Evolutionary conservation across 1,140 invertebrate genomes (phyloP), one percentile per base, ranked within the genome.

Genomic region (Microplitis mediator): DNA sequence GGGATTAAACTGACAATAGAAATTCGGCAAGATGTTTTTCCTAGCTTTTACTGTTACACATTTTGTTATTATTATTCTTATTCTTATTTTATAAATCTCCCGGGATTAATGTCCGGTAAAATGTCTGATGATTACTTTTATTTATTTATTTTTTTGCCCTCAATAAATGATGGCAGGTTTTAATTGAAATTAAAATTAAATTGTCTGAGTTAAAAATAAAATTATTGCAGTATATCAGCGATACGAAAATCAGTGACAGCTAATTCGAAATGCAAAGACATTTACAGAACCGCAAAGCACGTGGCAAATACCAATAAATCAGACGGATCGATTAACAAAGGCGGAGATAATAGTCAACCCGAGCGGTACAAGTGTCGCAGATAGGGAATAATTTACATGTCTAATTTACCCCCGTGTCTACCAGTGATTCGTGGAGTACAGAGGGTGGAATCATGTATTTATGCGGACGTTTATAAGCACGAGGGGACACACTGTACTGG

Each of bases 311-410:
- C 52, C 70, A 72, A 72, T 66, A 66, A 72, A 66, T 66, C 70
- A 54, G 62, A 35, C 31, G 70, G 52, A 72, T 72, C 70, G 70
- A 72, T 72, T 72, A 72, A 34, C 54, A 64, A 66, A 39, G 23
- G 65, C 9, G n/a, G 70, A 65, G 70, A 72, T 72, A 72, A 72
- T 72, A 64, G 63, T 72, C 54, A 50, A 52, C 31, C 23, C 56
- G n/a, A 51, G 50, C 4, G n/a, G 56, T 45, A 72, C 70, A 72
- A 72, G 70, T 72, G 70, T 72, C 70, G 63, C 39, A 72, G 70
- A 72, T 72, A 72, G 50, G 62, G 70, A 72, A 72, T 72, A 72
- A 72, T 72, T 72, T 72, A 72, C 63, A 72, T 72, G 70, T 56
- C 70, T 64, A 72, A 58, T 66, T 39, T 56, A 58, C 64, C 62